Base-by-base conservation (phyloP, 2,888 invertebrate genomes). In the Drosophila neotestacea region DNA sequence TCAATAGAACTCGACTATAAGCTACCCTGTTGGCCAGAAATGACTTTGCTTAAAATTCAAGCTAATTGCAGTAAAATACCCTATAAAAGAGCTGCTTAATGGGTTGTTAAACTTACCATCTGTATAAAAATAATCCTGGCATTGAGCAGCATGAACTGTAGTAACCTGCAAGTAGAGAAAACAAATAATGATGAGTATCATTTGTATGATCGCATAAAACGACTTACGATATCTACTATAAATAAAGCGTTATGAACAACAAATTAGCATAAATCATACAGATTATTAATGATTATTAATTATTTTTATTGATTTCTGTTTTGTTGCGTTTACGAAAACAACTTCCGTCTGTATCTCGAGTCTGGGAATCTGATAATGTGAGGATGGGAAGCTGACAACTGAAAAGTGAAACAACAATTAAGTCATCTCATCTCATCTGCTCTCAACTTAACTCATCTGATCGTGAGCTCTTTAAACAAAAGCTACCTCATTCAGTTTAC, bases 141-240 rank as follows among this genome's bases (percentile, higher is more conserved):
- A 95, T 95, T 96, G 95, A 95, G 95, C 95, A 96, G 95, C 95
- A 95, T 95, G 95, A 96, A 96, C 95, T 96, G 96, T 96, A 95
- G 96, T 96, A 96, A 95, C 96, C 96, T 96, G 95, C 51, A 92
- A 83, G 70, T 48, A 72, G 48, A 52, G 52, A 74, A 64, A 30
- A 30, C 54, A 61, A 44, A 22, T 51, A 22, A 46, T 72, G 38
- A 58, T 60, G 28, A 44, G 47, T 27, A 48, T 50, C 11, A 41
- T 39, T 4, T 22, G 32, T 41, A 34, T 58, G 44, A 46, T 62
- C 30, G 22, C 38, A 34, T 16, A 59, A 44, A 41, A 38, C 69
- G 58, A 56, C 68, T 85, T 81, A 81, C 85, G 82, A 75, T 82
- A 77, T 70, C 68, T 46, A 65, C 77, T 79, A 84, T 72, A 81